Base-by-base conservation (phyloP, 2,797 vertebrate species). In the Coracias cyanogaster region DNA sequence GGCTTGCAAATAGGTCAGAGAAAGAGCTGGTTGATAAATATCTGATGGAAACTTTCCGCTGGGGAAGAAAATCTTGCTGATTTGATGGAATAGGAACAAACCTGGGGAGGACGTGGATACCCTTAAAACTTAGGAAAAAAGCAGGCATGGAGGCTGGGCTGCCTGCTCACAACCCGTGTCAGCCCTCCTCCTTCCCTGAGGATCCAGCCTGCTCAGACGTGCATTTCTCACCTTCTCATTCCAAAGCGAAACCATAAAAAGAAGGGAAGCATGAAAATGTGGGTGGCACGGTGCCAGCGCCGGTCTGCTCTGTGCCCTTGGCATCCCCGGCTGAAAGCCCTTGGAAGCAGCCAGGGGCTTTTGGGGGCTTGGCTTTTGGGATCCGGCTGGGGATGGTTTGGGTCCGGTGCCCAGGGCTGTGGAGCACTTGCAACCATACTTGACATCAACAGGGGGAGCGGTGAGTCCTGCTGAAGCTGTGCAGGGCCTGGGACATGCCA, bases 1-100 rank as follows among this genome's bases (percentile, higher is more conserved):
- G 95, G 95, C 82, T 96, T 93, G 76, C 96, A 96, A 96, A 96
- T 96, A 95, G 93, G 91, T 96, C 96, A 96, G 93, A 86, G 82
- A 69, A 94, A 91, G 82, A 91, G 58, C 73, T 74, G 43, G 51
- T 54, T 95, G 87, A 58, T 93, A 94, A 88, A 86, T 89, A 89
- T 86, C 92, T 72, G 90, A 77, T 82, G 66, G 78, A 82, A 93
- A 73, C 64, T 82, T 96, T 94, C 77, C 94, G 35, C 67, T 33
- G 39, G 95, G 94, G 80, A 95, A 72, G 88, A 31, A 94, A 93
- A 95, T 94, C 88, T 89, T 93, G 96, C 94, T 95, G 95, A 95
- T 96, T 72, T 83, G 80, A 90, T 93, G 85, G 77, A 96, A 94
- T 31, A 89, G n/a, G 55, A 93, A 66, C 66, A 66, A 76, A 87